Percentiles rank a stretch among this genome's conserved stretches.
Conservation (phyloP, 2,888 invertebrate species). For the Imbricaverruca yamaguchii region DNA sequence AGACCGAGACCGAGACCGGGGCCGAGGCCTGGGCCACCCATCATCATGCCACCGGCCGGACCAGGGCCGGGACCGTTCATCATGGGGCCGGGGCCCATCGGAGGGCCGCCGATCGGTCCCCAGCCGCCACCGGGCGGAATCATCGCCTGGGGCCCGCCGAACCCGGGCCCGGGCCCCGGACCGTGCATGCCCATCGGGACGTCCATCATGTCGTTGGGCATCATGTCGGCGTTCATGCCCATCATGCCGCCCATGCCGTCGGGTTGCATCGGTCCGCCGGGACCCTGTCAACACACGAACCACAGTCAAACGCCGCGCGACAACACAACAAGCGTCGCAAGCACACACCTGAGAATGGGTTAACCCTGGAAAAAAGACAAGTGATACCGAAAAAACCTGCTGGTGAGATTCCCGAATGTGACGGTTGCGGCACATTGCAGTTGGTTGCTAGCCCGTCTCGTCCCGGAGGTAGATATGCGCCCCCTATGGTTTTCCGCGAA, state of each 20-base stretch:
- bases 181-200: slow-evolving; percentile 17
- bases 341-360: too few species aligned
- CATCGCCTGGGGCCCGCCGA: neutral
- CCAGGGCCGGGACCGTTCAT: neutral
- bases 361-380: too few species aligned
- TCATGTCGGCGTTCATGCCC: neutral
- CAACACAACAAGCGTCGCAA: neutral
- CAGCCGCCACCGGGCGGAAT: neutral
- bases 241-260: neutral
- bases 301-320: neutral
- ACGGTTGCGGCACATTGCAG: too few species aligned
- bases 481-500: too few species aligned
- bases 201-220: neutral
- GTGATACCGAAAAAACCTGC: too few species aligned
- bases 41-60: slow-evolving; percentile 13
- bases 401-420: too few species aligned
- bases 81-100: neutral
- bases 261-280: neutral
- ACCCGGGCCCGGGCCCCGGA: neutral
- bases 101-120: neutral
- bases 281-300: neutral
- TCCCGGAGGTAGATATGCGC: too few species aligned
- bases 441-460: too few species aligned
- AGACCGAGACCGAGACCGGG: slow-evolving; percentile 72
- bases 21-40: slow-evolving; percentile 56